Base-by-base conservation (phyloP, 2,113 vertebrate species). In the Leptobrachium leishanense region DNA sequence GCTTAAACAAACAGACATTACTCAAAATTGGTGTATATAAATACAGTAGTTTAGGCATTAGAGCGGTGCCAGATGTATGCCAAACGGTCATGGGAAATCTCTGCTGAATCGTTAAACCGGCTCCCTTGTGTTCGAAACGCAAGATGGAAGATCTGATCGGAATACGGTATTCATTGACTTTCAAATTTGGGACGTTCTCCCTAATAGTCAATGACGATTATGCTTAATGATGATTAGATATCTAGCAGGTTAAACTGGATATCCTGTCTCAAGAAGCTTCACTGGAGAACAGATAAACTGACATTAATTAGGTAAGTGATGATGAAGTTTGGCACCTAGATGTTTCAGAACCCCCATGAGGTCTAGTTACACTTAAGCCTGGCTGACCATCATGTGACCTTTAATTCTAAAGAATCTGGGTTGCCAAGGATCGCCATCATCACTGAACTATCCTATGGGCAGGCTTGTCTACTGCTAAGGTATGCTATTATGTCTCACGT, bases 1-100 rank as follows among this genome's bases (percentile, higher is more conserved):
- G 73, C 85, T 85, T 82, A 77, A 77, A 74, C 72, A 81, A 77
- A 83, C 77, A 43, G 83, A 64, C 74, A 46, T 76, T 81, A 81
- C 78, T 81, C 78, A 81, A 68, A 74, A 81, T 74, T 81, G 78
- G 72, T 81, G 78, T 68, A 81, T 81, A 74, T 65, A 81, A 81
- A 81, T 74, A 74, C 72, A 41, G 78, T 62, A 62, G 78, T 68
- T 80, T 80, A 80, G 64, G 20, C 39, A 80, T 74, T 71, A 74
- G 64, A 74, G 53, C 20, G 8, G 40, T 81, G 71, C 64, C 77
- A 79, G 77, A 54, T 79, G 77, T 54, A 66, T 66, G 69, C 6
- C 62, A 63, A 10, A 55, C 41, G 44, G 10, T 55, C 39, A 65
- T 39, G 13, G 6, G 5, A n/a, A 9, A 5, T 66, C 44, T 72